These are phyloP conservation scores for Sternarchorhynchus goeldii DNA, from an alignment of 2,797 vertebrate genomes.

Conservation along the genomic window DNA sequence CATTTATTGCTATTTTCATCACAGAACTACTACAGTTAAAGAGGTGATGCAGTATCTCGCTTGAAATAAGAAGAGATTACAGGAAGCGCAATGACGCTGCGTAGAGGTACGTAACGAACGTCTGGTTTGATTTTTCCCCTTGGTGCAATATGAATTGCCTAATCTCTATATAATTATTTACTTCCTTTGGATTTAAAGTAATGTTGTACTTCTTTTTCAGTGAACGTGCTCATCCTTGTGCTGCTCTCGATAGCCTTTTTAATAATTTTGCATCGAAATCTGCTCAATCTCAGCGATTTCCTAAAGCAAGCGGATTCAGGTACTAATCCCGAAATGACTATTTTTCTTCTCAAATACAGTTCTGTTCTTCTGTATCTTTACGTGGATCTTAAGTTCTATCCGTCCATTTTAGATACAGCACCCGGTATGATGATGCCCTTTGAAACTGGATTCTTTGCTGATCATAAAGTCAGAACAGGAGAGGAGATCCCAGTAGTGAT, in stretches of 20 bases:
- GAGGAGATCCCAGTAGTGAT: conserved; percentile 90
- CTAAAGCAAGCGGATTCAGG: conserved; percentile 84
- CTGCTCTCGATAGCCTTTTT: conserved; percentile 87
- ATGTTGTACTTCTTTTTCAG: conserved; percentile 68
- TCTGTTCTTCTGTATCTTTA: too few relatives aligned
- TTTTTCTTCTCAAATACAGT: conserved; percentile 1
- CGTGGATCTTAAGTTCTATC: conserved; percentile 44
- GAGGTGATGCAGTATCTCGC: conserved; percentile 9
- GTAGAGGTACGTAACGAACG: conserved; percentile 67
- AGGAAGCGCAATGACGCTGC: conserved; percentile 68
- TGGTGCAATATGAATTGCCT: too few relatives aligned
- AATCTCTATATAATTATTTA: too few relatives aligned
- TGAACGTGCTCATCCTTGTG: conserved; percentile 87
- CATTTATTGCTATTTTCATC: conserved; percentile 9
- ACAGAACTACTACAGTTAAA: background rate
- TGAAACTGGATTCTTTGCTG: conserved; percentile 80
- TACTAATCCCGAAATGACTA: conserved; percentile 59
- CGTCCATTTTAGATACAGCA: conserved; percentile 61
- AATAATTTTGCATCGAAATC: conserved; percentile 89
- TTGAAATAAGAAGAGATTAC: conserved; percentile 1
- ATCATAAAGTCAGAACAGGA: conserved; percentile 67
- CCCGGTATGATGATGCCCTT: conserved; percentile 70
- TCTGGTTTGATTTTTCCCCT: too few relatives aligned
- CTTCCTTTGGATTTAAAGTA: background rate
- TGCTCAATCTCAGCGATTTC: conserved; percentile 90